These are phyloP conservation scores for Pyralis farinalis DNA, from an alignment of 2,888 invertebrate species.

Conservation along the genomic window DNA sequence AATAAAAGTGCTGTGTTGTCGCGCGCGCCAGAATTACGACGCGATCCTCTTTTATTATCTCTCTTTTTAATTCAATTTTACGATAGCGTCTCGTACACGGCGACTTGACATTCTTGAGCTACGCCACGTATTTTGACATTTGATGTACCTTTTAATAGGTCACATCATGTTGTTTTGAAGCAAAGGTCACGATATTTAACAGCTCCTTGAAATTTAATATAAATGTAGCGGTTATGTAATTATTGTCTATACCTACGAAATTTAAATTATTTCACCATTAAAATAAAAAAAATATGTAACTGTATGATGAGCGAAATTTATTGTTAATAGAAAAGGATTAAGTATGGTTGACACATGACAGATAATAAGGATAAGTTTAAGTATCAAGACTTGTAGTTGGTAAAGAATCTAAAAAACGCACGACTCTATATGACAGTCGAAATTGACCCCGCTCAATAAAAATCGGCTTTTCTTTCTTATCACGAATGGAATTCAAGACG, in stretches of 20 bases:
- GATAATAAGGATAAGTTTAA: no score
- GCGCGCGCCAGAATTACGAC: conserved; percentile 77
- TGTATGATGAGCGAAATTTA: no score
- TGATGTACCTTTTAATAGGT: no score
- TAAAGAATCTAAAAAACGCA: conserved; percentile 16
- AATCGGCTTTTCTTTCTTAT: conserved; percentile 38
- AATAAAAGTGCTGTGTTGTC: conserved; percentile 77
- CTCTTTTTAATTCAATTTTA: conserved; percentile 78
- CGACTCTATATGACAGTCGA: conserved; percentile 23
- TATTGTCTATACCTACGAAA: no score
- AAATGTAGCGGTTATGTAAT: no score
- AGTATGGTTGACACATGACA: no score
- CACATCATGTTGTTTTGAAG: not conserved
- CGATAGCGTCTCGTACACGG: conserved; percentile 58
- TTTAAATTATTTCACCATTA: no score
- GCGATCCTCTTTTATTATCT: conserved; percentile 73
- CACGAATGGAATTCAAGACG: conserved; percentile 35
- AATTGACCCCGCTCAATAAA: conserved; percentile 39
- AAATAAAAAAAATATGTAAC: no score
- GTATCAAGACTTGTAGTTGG: conserved; percentile 12
- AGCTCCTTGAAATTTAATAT: no score
- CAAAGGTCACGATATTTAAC: no score
- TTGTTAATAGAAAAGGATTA: no score
- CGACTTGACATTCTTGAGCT: conserved; percentile 36
- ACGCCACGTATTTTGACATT: no score